Evolutionary conservation across 2,797 vertebrate species (phyloP).

Genomic region (Trachops cirrhosus): DNA sequence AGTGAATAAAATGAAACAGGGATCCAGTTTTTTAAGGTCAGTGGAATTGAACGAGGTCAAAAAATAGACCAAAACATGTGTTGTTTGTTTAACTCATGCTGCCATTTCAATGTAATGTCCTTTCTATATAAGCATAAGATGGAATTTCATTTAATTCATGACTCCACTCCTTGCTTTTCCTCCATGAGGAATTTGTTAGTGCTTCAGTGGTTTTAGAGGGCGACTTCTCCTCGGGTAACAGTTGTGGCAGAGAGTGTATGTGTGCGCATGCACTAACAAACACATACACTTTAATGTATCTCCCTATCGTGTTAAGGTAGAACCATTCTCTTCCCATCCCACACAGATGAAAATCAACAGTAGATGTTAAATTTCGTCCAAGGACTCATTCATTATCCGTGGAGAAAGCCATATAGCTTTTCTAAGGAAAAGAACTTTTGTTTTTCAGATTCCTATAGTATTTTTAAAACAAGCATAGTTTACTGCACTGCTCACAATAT

Average conservation of each 20-base stretch:
- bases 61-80: neutral
- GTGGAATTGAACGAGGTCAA: neutral
- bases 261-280: neutral
- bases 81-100: neutral
- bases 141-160: neutral
- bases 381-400: neutral
- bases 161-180: neutral
- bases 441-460: neutral
- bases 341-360: neutral
- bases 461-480: neutral
- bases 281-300: neutral
- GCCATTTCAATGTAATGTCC: neutral
- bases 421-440: neutral
- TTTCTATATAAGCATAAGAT: neutral
- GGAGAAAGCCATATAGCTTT: neutral
- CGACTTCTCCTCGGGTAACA: too few relatives aligned
- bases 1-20: slow-evolving; percentile 8
- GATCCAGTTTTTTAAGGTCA: neutral
- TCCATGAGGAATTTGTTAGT: neutral
- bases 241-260: neutral
- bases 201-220: neutral
- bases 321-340: neutral
- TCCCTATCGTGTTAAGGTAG: neutral
- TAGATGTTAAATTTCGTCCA: neutral
- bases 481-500: neutral